phyloP scores from a whole-genome alignment of 2,888 invertebrate genomes.

The Ceraclea dissimilis region DNA sequence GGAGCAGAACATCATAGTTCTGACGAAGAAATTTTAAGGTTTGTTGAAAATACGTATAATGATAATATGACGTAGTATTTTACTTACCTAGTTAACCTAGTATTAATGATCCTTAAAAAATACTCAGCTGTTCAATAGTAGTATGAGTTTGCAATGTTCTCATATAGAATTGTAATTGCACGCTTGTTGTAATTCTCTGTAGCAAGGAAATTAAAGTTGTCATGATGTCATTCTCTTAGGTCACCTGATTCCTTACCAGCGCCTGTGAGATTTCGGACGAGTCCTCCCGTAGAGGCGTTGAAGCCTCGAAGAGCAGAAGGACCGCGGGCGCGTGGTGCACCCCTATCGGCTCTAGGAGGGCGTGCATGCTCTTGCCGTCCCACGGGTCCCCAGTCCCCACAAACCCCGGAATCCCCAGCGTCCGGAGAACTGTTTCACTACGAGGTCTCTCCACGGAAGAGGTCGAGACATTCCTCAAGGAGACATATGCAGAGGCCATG shows the following conservation, averaged over 20 bases:
- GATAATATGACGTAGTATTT: too few relatives aligned
- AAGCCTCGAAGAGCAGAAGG: slow-evolving; percentile 56
- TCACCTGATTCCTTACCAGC: slow-evolving; percentile 51
- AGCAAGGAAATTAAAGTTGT: too few relatives aligned
- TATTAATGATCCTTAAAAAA: too few relatives aligned
- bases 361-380: slow-evolving; percentile 25
- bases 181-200: too few relatives aligned
- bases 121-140: too few relatives aligned
- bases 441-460: slow-evolving; percentile 51
- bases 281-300: slow-evolving; percentile 83
- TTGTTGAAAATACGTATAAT: too few relatives aligned
- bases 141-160: too few relatives aligned
- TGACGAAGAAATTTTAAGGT: slow-evolving; percentile 28
- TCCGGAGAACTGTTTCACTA: slow-evolving; percentile 41
- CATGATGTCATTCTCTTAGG: background rate
- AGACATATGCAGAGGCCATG: slow-evolving; percentile 75
- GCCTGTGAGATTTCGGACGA: slow-evolving; percentile 84
- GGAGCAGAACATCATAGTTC: slow-evolving; percentile 29
- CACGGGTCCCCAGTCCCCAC: slow-evolving; percentile 30
- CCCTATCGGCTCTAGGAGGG: slow-evolving; percentile 26
- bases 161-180: too few relatives aligned
- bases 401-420: slow-evolving; percentile 37
- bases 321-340: slow-evolving; percentile 37
- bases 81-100: too few relatives aligned
- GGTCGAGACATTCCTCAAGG: slow-evolving; percentile 50